A percentile compares a stretch with the other conserved stretches of the same genome.
Conservation (phyloP, 23 tunicate genomes). For the Ciona savignyi region DNA sequence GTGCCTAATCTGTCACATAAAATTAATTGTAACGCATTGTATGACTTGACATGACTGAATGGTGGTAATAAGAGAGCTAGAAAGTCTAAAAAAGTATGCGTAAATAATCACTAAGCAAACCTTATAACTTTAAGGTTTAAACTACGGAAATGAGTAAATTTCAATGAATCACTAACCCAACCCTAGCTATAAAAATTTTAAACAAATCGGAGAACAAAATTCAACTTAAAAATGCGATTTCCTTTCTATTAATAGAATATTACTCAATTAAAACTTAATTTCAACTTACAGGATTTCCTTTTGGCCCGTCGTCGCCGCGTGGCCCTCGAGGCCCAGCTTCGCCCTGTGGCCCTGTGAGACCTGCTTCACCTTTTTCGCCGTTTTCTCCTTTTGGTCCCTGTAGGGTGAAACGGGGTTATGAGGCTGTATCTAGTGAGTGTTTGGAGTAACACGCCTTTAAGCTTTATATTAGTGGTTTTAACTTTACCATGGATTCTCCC, state of each 20-base stretch:
- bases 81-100: too few relatives aligned
- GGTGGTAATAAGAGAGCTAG: too few relatives aligned
- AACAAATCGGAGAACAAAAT: background rate
- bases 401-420: background rate
- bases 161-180: too few relatives aligned
- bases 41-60: too few relatives aligned
- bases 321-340: conserved; percentile 71
- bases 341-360: conserved; percentile 53
- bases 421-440: too few relatives aligned
- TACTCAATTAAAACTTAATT: background rate
- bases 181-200: background rate
- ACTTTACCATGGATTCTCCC: too few relatives aligned
- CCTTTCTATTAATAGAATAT: too few relatives aligned
- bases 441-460: too few relatives aligned
- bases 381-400: conserved; percentile 56
- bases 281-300: conserved; percentile 54
- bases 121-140: too few relatives aligned
- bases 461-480: background rate
- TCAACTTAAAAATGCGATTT: too few relatives aligned
- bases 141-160: background rate
- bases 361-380: conserved; percentile 79
- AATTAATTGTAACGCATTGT: too few relatives aligned
- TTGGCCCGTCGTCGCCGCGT: conserved; percentile 57
- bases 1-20: too few relatives aligned
- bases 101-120: background rate